Conservation (phyloP, 2,797 vertebrate species). For the Chelon labrosus region DNA sequence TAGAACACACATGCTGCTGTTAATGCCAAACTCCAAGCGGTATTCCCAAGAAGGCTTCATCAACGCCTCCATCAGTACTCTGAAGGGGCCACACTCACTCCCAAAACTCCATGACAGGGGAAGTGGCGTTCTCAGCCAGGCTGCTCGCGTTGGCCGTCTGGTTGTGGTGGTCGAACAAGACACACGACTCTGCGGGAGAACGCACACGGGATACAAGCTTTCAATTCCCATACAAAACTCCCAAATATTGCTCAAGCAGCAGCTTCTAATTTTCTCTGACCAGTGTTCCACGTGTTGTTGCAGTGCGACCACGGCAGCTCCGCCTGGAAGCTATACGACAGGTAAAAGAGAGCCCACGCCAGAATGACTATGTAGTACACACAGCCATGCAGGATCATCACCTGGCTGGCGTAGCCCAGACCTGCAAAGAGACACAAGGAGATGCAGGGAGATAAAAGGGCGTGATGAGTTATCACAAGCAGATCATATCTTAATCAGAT, state of each 20-base stretch:
- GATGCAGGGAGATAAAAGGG: background rate
- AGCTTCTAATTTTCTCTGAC: slow-evolving; percentile 35
- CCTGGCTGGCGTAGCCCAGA: slow-evolving; percentile 82
- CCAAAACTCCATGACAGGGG: slow-evolving; percentile 92
- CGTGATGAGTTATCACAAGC: background rate
- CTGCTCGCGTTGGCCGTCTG: slow-evolving; percentile 56
- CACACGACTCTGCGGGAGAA: slow-evolving; percentile 67
- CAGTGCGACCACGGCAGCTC: slow-evolving; percentile 83
- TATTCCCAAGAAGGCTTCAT: background rate
- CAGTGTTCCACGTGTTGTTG: slow-evolving; percentile 85
- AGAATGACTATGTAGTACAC: slow-evolving; percentile 84
- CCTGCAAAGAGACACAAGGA: slow-evolving; percentile 61
- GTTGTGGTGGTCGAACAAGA: slow-evolving; percentile 69
- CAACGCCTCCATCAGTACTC: background rate
- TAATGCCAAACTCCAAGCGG: background rate
- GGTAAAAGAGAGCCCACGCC: slow-evolving; percentile 82
- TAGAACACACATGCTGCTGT: slow-evolving; percentile 47
- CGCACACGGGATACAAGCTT: background rate
- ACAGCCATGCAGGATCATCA: slow-evolving; percentile 83
- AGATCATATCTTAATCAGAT: background rate
- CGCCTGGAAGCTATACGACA: slow-evolving; percentile 76
- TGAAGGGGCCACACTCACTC: slow-evolving; percentile 83
- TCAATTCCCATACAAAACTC: background rate
- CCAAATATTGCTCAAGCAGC: no score
- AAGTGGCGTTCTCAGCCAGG: slow-evolving; percentile 81